These are phyloP conservation scores for Euphysa ruthae DNA, from an alignment of 30 jellyfish, hydroid and myxozoan species.

Conservation along the genomic window DNA sequence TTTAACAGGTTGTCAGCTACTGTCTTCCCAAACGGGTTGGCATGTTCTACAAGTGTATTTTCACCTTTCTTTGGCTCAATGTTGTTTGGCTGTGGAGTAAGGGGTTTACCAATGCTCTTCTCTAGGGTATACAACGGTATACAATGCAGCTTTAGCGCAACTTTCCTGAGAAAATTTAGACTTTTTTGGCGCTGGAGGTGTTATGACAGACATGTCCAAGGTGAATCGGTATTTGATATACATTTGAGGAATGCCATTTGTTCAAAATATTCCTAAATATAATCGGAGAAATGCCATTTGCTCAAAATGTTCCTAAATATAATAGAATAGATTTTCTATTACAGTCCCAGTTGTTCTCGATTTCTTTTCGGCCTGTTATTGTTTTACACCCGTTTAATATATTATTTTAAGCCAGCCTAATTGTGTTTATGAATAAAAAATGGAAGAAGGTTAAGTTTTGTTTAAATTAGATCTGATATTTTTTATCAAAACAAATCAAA, in stretches of 20 bases:
- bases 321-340: background rate
- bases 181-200: background rate
- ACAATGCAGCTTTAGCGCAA: constrained; percentile 11
- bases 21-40: no score
- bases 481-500: no score
- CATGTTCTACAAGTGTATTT: background rate
- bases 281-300: no score
- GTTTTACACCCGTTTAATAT: no score
- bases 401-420: no score
- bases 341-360: background rate
- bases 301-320: no score
- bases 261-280: background rate
- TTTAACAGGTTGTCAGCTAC: background rate
- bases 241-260: background rate
- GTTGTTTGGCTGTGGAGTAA: no score
- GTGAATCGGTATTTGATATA: background rate
- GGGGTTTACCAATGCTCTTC: no score
- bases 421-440: no score
- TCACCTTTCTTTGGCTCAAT: background rate
- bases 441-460: no score
- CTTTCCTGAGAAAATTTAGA: background rate
- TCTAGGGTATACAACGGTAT: background rate
- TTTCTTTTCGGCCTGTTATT: background rate
- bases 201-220: background rate
- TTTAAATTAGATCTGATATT: no score